phyloP scores from a whole-genome alignment of 1,140 invertebrate species.

The Cotesia typhae region DNA sequence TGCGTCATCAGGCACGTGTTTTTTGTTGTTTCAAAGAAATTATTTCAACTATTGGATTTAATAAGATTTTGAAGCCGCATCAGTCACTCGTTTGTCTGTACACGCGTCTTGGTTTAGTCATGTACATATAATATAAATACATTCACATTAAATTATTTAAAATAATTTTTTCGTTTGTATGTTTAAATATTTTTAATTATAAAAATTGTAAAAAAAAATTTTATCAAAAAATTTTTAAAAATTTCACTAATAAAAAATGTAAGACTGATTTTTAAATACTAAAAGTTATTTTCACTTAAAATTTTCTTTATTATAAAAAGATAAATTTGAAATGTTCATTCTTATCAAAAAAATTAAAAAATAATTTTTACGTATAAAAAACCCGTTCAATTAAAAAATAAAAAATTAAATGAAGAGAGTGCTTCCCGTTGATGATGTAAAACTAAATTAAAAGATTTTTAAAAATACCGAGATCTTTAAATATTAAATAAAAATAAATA shows the following conservation, averaged over 20 bases:
- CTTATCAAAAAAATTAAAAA: no score
- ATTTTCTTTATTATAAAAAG: no score
- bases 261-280: no score
- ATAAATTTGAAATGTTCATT: no score
- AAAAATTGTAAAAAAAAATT: no score
- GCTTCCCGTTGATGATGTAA: no score
- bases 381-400: no score
- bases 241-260: no score
- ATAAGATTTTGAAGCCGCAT: slow-evolving; percentile 58
- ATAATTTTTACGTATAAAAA: no score
- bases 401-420: no score
- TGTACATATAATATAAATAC: slow-evolving; percentile 34
- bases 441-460: background rate
- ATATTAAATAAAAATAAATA: background rate
- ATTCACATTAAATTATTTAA: background rate
- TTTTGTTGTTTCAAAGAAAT: background rate
- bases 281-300: no score
- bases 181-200: background rate
- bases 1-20: background rate
- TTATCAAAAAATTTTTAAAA: no score
- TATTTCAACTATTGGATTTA: slow-evolving; percentile 43
- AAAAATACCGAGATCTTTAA: background rate
- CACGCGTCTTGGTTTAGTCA: slow-evolving; percentile 42
- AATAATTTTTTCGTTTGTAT: background rate
- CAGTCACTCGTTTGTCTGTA: slow-evolving; percentile 45